Evolutionary conservation across 2,888 invertebrate genomes (phyloP), one percentile per base, ranked within the genome.

Genomic region (Heliconius ethilla): DNA sequence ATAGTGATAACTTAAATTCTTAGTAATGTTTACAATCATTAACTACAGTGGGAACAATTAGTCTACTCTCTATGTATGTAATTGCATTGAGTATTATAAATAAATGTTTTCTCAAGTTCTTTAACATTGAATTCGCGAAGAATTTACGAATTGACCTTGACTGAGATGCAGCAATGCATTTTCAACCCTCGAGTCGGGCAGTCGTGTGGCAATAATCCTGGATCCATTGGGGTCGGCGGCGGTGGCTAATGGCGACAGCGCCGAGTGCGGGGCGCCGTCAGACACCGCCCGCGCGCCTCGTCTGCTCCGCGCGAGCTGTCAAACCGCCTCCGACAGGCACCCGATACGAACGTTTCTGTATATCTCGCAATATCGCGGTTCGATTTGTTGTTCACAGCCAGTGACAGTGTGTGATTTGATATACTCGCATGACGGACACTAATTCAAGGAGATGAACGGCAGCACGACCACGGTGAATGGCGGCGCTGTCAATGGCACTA

Each of bases 321-420:
- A 94, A 94, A 94, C 92, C 91, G 94, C 92, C 94, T 93, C 90
- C 89, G 93, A 91, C 93, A 86, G 92, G 92, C 93, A 92, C 87
- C 88, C 91, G 91, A 89, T 91, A 91, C 92, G 92, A 91, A 94
- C 94, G 94, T 90, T 89, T 88, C 86, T 87, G 88, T 85, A 86
- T 87, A 88, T 87, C 88, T 89, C 88, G 81, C 86, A 84, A 85
- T 86, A 86, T 88, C 89, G 91, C 89, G 91, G 89, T 45, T 89
- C 89, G 89, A 87, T 88, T 86, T 86, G 87, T 88, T 87, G 89
- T 90, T 90, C 89, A 88, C 89, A 86, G 85, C 88, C 89, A 88
- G 92, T 92, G 92, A 91, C 88, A 89, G 92, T 92, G 92, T 89
- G 90, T 91, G 89, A 88, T 89, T 89, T 87, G 86, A 88, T 87